Percentiles rank a stretch among this genome's conserved stretches.
phyloP scores from a whole-genome alignment of 2,888 invertebrate genomes.

The Panzeria rudis region DNA sequence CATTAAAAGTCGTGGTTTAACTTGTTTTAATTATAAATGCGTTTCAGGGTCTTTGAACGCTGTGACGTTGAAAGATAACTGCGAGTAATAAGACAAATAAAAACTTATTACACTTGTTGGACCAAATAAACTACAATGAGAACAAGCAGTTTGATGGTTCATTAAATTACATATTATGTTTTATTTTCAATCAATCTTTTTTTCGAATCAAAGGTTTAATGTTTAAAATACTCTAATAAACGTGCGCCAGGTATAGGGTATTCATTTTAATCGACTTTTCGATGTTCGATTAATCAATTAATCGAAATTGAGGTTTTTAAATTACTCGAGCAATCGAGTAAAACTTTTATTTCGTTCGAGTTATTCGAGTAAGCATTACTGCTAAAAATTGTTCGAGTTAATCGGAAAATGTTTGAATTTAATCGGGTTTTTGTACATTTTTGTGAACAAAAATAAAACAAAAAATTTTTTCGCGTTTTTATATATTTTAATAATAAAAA shows the following conservation, averaged over 20 bases:
- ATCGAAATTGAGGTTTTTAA: no score
- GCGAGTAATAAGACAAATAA: background rate
- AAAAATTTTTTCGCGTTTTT: no score
- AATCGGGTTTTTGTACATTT: no score
- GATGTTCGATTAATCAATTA: no score
- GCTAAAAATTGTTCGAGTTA: no score
- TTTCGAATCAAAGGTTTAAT: background rate
- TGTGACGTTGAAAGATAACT: slow-evolving; percentile 29
- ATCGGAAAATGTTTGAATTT: no score
- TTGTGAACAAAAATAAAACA: no score
- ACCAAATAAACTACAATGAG: slow-evolving; percentile 28
- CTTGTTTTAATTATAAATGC: slow-evolving; percentile 46
- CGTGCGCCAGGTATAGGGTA: background rate
- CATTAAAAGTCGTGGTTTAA: slow-evolving; percentile 9
- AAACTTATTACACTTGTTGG: slow-evolving; percentile 23
- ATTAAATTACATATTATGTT: background rate
- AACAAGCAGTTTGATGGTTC: slow-evolving; percentile 15
- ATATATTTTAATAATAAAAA: no score
- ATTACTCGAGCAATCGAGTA: no score
- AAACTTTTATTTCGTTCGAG: no score
- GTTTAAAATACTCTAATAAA: background rate
- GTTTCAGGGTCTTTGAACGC: slow-evolving; percentile 71
- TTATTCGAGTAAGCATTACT: no score
- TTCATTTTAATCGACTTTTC: background rate
- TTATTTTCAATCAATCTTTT: slow-evolving; percentile 16